Evolutionary conservation across 2,113 vertebrate genomes (phyloP).

Genomic region (Lophotis ruficrista): DNA sequence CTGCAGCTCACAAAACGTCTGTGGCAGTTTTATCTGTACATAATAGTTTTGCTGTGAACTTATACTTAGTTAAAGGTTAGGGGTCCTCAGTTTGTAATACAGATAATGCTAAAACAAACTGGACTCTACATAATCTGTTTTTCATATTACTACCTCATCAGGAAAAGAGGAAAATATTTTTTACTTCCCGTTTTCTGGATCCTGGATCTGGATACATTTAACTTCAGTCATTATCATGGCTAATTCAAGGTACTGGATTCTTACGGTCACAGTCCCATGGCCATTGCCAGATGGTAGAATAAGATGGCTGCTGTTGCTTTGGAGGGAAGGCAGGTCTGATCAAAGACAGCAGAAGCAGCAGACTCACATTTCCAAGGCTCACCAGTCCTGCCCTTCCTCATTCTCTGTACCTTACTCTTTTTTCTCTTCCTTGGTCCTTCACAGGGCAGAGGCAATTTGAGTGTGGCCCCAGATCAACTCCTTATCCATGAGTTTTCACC

Average conservation of each 20-base stretch:
- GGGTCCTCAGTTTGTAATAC: neutral
- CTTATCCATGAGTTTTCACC: neutral
- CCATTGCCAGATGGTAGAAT: neutral
- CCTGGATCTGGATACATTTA: neutral
- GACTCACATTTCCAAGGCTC: neutral
- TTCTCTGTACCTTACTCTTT: neutral
- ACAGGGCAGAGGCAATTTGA: neutral
- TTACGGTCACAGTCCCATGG: neutral
- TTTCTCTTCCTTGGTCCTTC: neutral
- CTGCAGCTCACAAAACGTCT: neutral
- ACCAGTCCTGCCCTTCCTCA: neutral
- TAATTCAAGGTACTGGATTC: neutral
- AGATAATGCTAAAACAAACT: neutral
- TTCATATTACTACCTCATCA: neutral
- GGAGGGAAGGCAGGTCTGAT: neutral
- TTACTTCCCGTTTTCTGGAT: neutral
- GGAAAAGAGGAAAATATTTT: neutral
- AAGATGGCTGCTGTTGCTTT: neutral
- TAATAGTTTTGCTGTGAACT: neutral
- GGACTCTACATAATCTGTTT: neutral
- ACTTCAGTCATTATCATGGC: neutral
- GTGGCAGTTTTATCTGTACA: neutral
- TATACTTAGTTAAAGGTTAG: neutral
- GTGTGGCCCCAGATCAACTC: neutral
- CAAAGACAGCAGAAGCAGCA: neutral